Evolutionary conservation across 2,888 invertebrate genomes (phyloP), one percentile per base, ranked within the genome.

Genomic region (Chelonus formosanus): DNA sequence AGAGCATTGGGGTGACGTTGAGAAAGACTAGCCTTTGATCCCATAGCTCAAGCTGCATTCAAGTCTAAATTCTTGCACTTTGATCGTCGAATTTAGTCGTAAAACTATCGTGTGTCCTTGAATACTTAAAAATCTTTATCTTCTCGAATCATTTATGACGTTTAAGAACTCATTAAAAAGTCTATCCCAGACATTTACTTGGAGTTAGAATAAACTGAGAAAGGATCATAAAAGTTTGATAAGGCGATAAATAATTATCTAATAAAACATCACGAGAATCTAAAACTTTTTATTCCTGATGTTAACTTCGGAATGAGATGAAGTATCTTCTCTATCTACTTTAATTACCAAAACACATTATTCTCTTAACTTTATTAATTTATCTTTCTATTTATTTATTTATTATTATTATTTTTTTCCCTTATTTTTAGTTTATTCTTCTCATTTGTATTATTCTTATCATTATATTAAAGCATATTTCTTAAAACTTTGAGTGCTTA

Each of bases 111-210:
- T 56, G n/a, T 44, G 56, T 56, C 44, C 32, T 20, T 56, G 43
- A 48, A 48, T 48, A 48, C 6, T 40, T 40, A 5, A 40, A 40
- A 40, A 40, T 40, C 40, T 6, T 40, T 40, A 40, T 40, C 48
- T 32, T 47, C 55, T 61, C 61, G 67, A 75, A 80, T 80, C 79
- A 81, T 81, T 81, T 80, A 80, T 80, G 81, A 79, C 80, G 78
- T 80, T 81, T 80, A 81, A 78, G 79, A 81, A 81, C 80, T 81
- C 80, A 80, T 81, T 81, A 80, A 81, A 81, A 81, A 80, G 76
- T 81, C 77, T 72, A 68, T 69, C 68, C 63, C 36, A 36, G 32
- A 48, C 34, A 52, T 32, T 31, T 53, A 60, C 54, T 65, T 53
- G 45, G 54, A 54, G 47, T 34, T 44, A 50, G 50, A 50, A 40